A percentile compares a stretch with the other conserved stretches of the same genome.
phyloP scores from a whole-genome alignment of 2,113 vertebrate genomes.

The Mesembrinibis cayennensis region DNA sequence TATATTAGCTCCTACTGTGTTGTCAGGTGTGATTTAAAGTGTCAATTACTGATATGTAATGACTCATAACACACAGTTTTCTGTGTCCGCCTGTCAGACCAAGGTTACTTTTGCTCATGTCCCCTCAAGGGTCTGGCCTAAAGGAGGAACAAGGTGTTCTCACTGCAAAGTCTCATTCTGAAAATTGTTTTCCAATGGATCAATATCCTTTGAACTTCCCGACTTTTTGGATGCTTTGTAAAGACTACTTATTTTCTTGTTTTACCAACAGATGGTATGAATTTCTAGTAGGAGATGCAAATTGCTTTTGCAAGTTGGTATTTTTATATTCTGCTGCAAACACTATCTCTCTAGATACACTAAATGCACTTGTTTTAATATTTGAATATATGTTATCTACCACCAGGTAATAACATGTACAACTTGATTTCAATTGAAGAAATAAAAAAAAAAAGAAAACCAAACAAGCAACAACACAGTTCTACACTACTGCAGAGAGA shows the following conservation, averaged over 20 bases:
- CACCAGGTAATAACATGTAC: neutral
- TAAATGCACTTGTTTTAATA: neutral
- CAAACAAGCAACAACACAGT: neutral
- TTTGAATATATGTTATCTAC: neutral
- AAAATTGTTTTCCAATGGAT: neutral
- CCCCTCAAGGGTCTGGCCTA: neutral
- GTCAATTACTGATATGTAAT: neutral
- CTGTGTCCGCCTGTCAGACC: neutral
- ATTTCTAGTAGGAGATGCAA: neutral
- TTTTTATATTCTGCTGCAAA: neutral
- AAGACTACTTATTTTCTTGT: neutral
- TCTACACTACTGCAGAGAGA: neutral
- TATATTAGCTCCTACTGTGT: neutral
- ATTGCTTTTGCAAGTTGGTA: neutral
- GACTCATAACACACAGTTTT: neutral
- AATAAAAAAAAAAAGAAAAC: too few relatives aligned
- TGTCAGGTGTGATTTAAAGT: neutral
- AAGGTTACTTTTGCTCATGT: neutral
- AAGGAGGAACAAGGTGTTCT: neutral
- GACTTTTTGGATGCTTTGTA: neutral
- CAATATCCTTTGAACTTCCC: neutral
- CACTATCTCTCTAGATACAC: neutral
- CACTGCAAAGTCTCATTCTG: neutral
- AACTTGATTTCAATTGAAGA: neutral
- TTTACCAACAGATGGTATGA: slow-evolving; percentile 14